Conservation (phyloP, 1,140 invertebrate species). For the Heliconius melpomene region DNA sequence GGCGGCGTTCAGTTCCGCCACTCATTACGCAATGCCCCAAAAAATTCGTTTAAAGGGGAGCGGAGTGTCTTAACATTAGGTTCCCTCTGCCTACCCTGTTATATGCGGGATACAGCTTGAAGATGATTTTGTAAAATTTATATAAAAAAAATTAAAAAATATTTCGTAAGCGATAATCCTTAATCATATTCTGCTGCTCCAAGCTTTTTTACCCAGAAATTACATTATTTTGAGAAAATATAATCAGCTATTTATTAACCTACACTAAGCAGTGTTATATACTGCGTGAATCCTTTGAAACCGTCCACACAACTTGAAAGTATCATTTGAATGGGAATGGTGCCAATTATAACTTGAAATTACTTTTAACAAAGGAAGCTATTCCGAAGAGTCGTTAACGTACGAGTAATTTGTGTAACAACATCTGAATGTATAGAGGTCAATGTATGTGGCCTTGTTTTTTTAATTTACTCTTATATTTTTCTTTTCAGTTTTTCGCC, state of each 20-base stretch:
- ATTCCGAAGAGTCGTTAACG: constrained; percentile 40
- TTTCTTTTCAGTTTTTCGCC: background rate
- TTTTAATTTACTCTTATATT: background rate
- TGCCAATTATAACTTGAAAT: constrained; percentile 47
- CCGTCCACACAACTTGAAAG: constrained; percentile 37
- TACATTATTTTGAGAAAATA: background rate
- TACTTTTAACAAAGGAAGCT: constrained; percentile 48
- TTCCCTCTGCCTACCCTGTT: no score
- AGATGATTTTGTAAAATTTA: no score
- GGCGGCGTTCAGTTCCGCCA: background rate
- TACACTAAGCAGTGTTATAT: background rate
- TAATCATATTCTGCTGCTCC: no score
- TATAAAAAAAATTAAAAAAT: no score
- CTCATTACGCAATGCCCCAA: background rate
- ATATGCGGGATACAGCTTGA: no score
- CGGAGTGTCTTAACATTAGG: background rate
- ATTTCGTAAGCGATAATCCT: no score
- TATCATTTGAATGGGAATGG: constrained; percentile 40
- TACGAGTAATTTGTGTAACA: constrained; percentile 36
- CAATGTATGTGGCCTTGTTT: background rate
- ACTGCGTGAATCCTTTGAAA: constrained; percentile 32
- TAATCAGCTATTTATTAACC: background rate
- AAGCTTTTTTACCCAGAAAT: no score
- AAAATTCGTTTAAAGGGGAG: background rate
- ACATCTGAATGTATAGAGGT: constrained; percentile 18